Conservation (phyloP, 2,797 vertebrate species). For the Lates japonicus region DNA sequence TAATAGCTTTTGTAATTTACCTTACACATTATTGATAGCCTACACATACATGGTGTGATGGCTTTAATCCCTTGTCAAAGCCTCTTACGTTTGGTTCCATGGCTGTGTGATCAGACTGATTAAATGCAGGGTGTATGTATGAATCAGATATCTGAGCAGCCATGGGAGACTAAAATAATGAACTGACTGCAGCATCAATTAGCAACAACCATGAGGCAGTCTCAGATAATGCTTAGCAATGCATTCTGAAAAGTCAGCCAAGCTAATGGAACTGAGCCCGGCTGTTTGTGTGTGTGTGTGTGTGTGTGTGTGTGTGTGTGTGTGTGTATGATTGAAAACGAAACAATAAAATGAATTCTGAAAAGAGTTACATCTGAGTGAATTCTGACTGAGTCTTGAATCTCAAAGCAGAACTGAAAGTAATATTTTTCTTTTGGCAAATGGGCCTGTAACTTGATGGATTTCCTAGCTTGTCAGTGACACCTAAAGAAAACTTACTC, state of each 20-base stretch:
- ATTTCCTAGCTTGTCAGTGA: slow-evolving; percentile 53
- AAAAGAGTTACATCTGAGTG: slow-evolving; percentile 67
- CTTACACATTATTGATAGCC: slow-evolving; percentile 15
- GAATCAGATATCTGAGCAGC: slow-evolving; percentile 68
- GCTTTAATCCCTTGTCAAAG: slow-evolving; percentile 24
- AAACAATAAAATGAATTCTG: slow-evolving; percentile 64
- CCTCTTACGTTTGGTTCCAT: slow-evolving; percentile 28
- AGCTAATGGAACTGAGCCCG: slow-evolving; percentile 57
- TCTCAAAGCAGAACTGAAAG: slow-evolving; percentile 64
- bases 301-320: slow-evolving; percentile 11
- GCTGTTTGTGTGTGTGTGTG: slow-evolving; percentile 21
- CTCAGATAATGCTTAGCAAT: slow-evolving; percentile 73
- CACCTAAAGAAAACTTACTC: slow-evolving; percentile 43
- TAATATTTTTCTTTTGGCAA: slow-evolving; percentile 65
- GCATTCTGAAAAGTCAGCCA: slow-evolving; percentile 73
- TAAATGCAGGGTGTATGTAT: slow-evolving; percentile 61
- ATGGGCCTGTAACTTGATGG: slow-evolving; percentile 62
- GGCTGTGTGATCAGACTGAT: slow-evolving; percentile 59
- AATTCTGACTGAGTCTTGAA: slow-evolving; percentile 59
- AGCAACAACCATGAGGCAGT: slow-evolving; percentile 65
- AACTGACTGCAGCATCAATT: slow-evolving; percentile 77
- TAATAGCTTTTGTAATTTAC: not conserved
- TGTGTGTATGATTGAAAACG: slow-evolving; percentile 24
- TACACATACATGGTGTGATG: slow-evolving; percentile 22
- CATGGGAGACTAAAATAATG: slow-evolving; percentile 76